Conservation (phyloP, 2,113 vertebrate species). For the Scartelaos histophorus region DNA sequence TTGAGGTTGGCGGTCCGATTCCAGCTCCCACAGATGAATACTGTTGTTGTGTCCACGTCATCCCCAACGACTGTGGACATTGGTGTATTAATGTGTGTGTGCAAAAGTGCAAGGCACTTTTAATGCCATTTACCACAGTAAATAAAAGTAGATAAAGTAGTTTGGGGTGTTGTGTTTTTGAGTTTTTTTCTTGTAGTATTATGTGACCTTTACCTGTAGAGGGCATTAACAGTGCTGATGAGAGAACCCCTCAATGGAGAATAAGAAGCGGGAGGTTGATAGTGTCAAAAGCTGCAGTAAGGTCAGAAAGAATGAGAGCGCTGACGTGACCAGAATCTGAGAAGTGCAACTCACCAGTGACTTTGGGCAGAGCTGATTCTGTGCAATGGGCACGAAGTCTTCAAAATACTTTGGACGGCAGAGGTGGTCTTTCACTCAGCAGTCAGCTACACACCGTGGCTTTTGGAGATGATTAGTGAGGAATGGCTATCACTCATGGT, state of each 20-base stretch:
- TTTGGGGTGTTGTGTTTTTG: background rate
- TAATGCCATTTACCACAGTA: too few relatives aligned
- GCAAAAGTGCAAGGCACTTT: too few relatives aligned
- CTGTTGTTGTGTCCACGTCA: too few relatives aligned
- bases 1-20: too few relatives aligned
- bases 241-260: background rate
- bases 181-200: background rate
- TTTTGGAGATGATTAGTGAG: background rate
- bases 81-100: too few relatives aligned
- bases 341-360: background rate
- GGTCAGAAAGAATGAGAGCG: conserved; percentile 4
- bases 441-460: background rate
- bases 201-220: background rate
- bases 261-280: conserved; percentile 3
- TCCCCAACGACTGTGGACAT: too few relatives aligned
- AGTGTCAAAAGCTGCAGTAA: conserved; percentile 10
- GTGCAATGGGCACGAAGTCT: background rate
- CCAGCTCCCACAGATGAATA: too few relatives aligned
- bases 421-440: conserved; percentile 4
- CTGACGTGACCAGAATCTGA: conserved; percentile 8
- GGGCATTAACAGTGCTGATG: conserved; percentile 5
- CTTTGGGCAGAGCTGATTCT: conserved; percentile 7
- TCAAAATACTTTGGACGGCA: background rate
- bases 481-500: background rate
- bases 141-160: background rate